Evolutionary conservation across 2,113 vertebrate genomes (phyloP), one percentile per base, ranked within the genome.

Genomic region (Lanius ludovicianus): DNA sequence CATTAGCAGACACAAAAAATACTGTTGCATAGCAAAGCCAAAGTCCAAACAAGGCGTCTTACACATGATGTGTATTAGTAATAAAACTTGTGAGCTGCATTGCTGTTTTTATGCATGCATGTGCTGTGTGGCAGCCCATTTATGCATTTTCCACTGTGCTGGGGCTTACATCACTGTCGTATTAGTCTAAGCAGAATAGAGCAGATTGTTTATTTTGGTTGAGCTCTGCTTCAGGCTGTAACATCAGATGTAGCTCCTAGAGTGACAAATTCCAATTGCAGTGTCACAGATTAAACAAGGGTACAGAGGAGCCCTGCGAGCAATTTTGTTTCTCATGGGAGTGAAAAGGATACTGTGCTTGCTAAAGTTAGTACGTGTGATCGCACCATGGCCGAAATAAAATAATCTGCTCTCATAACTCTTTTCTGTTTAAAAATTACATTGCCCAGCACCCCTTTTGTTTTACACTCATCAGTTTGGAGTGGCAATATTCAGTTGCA

Each of bases 161-260:
- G 44, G 80, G 82, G 87, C 94, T 95, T 98, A 93, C 96, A 98
- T 98, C 98, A 98, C 96, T 98, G 98, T 98, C 97, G 18, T 89
- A 87, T 98, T 98, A 98, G 97, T 95, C 95, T 97, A 96, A 97
- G 97, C 96, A 96, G 96, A 97, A 96, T 62, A 86, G 97, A 98
- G 97, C 98, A 98, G 98, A 98, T 97, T 98, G 98, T 98, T 98
- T 98, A 98, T 98, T 98, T 97, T 96, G 96, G 97, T 98, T 98
- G 95, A 97, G 96, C 96, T 98, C 89, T 0, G 95, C 98, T 98
- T 93, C 97, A 85, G 98, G 98, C 97, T 97, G 97, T 97, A 98
- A 92, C 97, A 97, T 98, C 97, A 98, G 97, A 98, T 98, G 97
- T 95, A 97, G 94, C 97, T 98, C 96, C 81, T 90, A 94, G 87